phyloP scores from a whole-genome alignment of 2,888 invertebrate genomes.

The Urechis unicinctus region DNA sequence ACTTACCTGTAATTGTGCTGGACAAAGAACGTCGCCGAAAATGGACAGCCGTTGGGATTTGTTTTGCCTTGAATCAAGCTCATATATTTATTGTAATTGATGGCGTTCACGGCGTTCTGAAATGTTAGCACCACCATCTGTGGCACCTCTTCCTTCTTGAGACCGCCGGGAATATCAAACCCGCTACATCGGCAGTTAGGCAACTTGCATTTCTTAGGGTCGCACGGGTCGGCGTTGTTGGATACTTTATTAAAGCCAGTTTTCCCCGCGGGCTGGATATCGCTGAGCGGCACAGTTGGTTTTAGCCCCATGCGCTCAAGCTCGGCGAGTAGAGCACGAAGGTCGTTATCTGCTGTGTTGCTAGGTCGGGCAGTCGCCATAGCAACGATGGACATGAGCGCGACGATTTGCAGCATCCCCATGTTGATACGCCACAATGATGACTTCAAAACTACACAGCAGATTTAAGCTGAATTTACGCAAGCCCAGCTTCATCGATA shows the following conservation, averaged over 20 bases:
- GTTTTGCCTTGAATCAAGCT: not conserved
- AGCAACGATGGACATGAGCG: too few relatives aligned
- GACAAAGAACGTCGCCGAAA: slow-evolving; percentile 7
- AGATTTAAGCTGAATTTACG: too few relatives aligned
- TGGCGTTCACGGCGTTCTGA: not conserved
- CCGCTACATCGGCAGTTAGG: slow-evolving; percentile 10
- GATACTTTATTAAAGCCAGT: too few relatives aligned
- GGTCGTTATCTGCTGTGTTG: too few relatives aligned
- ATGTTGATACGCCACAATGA: too few relatives aligned
- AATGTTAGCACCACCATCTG: slow-evolving; percentile 10
- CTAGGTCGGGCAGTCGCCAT: too few relatives aligned
- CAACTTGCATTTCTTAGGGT: slow-evolving; percentile 2
- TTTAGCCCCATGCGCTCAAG: too few relatives aligned
- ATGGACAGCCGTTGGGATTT: slow-evolving; percentile 8
- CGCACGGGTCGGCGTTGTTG: not conserved
- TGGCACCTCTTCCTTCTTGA: not conserved
- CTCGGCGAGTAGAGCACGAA: too few relatives aligned
- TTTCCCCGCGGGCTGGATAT: not conserved
- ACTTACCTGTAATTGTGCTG: not conserved
- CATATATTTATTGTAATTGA: not conserved
- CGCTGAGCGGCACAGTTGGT: too few relatives aligned
- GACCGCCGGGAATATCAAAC: slow-evolving; percentile 4
- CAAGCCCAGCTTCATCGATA: too few relatives aligned
- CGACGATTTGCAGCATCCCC: too few relatives aligned
- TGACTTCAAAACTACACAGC: too few relatives aligned